Percentiles rank a stretch among this genome's conserved stretches.
phyloP scores from a whole-genome alignment of 2,888 invertebrate species.

The Caenorhabditis doughertyi region DNA sequence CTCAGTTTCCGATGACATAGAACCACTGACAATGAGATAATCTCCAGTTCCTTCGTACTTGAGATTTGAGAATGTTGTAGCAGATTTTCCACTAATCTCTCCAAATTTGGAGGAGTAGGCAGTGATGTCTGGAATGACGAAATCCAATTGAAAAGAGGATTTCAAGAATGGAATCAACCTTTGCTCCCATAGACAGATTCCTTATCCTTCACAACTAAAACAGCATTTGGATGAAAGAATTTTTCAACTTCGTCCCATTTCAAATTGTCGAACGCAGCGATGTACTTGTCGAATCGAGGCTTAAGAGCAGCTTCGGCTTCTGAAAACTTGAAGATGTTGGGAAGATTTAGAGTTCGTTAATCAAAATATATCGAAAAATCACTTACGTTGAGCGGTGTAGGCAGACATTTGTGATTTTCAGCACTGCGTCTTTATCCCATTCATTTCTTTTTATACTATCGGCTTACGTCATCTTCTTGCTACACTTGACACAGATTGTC shows the following conservation, averaged over 20 bases:
- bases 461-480: too few species aligned
- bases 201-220: conserved; percentile 39
- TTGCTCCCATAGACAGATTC: conserved; percentile 38
- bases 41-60: conserved; percentile 44
- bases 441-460: too few species aligned
- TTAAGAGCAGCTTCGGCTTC: conserved; percentile 46
- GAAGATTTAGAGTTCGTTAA: too few species aligned
- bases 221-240: conserved; percentile 49
- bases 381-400: too few species aligned
- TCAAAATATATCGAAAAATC: too few species aligned
- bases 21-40: conserved; percentile 39
- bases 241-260: conserved; percentile 29
- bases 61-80: conserved; percentile 10
- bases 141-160: too few species aligned
- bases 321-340: not conserved
- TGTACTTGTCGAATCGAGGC: conserved; percentile 26
- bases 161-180: too few species aligned
- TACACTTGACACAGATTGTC: too few species aligned
- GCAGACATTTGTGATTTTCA: too few species aligned
- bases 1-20: conserved; percentile 39
- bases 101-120: not conserved
- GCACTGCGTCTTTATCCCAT: too few species aligned
- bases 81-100: conserved; percentile 13
- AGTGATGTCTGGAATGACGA: conserved; percentile 1
- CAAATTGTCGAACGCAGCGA: conserved; percentile 27